Conservation (phyloP, 2,888 invertebrate genomes). For the Drosophila antonietae region DNA sequence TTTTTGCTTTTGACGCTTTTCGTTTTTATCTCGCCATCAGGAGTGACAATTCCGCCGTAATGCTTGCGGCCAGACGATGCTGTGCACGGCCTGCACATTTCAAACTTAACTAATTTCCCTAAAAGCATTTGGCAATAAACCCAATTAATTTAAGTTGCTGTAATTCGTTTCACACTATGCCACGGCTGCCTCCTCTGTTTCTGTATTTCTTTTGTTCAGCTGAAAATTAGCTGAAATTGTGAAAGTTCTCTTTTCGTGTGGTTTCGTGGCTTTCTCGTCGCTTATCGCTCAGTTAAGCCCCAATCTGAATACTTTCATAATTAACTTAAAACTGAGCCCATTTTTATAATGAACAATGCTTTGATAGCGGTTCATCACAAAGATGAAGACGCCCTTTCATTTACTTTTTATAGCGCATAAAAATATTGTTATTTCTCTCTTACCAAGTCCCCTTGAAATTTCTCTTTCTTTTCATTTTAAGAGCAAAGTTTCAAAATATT, state of each 20-base stretch:
- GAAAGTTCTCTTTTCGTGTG: conserved; percentile 18
- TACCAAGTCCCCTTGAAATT: not conserved
- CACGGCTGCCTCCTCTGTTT: not conserved
- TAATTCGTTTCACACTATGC: conserved; percentile 67
- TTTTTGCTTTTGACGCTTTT: conserved; percentile 42
- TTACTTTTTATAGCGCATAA: not conserved
- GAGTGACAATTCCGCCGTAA: conserved; percentile 71
- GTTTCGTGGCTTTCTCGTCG: conserved; percentile 20
- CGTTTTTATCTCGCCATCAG: conserved; percentile 67
- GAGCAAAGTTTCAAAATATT: not conserved
- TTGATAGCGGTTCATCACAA: not conserved
- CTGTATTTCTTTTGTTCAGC: conserved; percentile 11
- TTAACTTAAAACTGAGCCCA: not conserved
- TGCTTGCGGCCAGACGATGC: conserved; percentile 35
- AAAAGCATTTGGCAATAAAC: conserved; percentile 79
- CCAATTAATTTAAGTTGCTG: conserved; percentile 76
- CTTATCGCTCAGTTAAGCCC: conserved; percentile 1
- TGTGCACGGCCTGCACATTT: conserved; percentile 43
- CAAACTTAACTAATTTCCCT: conserved; percentile 73
- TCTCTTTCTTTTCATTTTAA: not conserved
- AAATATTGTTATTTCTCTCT: not conserved
- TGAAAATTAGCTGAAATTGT: conserved; percentile 63
- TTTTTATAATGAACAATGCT: not conserved
- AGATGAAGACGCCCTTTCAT: not conserved
- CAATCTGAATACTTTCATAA: conserved; percentile 8